Percentiles rank a stretch among this genome's conserved stretches.
These are phyloP conservation scores for Enteromius treurensis DNA, from an alignment of 2,797 vertebrate genomes.

Conservation along the genomic window DNA sequence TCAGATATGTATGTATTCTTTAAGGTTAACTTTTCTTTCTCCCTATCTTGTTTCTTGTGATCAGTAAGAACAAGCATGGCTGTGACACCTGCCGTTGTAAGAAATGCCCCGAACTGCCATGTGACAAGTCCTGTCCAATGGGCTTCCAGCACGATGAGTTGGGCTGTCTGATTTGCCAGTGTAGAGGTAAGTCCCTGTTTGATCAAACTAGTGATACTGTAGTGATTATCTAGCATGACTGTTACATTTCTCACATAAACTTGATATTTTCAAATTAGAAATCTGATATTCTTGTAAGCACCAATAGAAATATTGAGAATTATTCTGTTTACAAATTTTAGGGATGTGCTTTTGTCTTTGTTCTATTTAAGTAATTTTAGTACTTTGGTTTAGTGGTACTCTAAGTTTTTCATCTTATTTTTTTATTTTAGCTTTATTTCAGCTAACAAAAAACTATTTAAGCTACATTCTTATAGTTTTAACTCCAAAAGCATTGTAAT, in stretches of 20 bases:
- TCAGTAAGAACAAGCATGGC: conserved; percentile 90
- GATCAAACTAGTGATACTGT: background rate
- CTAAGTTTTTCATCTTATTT: background rate
- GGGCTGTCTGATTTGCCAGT: conserved; percentile 85
- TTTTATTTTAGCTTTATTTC: background rate
- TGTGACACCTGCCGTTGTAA: conserved; percentile 90
- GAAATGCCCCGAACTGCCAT: conserved; percentile 85
- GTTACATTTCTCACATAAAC: background rate
- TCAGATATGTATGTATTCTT: background rate
- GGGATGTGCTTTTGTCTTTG: background rate
- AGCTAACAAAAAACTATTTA: background rate
- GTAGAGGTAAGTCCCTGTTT: conserved; percentile 78
- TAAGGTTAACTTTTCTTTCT: conserved; percentile 32
- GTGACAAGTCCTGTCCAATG: conserved; percentile 84
- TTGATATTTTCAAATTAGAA: background rate
- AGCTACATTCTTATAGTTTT: background rate
- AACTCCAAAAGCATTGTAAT: background rate
- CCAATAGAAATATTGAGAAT: background rate
- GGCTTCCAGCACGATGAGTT: conserved; percentile 85
- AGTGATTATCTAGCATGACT: background rate
- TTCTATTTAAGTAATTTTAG: background rate
- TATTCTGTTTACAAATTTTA: background rate
- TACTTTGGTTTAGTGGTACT: background rate
- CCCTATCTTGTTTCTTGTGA: conserved; percentile 41
- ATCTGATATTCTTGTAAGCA: background rate